A percentile compares a stretch with the other conserved stretches of the same genome.
These are phyloP conservation scores for Nycteola revayana DNA, from an alignment of 2,888 invertebrate species.

Conservation along the genomic window DNA sequence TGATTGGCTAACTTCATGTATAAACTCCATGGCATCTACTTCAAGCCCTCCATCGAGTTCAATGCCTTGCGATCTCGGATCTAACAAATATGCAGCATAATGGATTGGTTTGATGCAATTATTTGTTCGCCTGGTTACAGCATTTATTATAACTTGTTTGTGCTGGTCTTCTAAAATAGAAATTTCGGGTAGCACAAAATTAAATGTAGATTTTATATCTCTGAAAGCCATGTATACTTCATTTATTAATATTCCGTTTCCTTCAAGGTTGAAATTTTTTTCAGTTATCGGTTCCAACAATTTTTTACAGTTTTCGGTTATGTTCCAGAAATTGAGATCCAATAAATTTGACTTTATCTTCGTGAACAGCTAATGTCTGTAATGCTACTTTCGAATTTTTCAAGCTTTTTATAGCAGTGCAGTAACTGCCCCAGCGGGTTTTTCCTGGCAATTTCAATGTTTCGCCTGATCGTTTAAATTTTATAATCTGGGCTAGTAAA, in stretches of 20 bases:
- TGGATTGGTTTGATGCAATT: constrained; percentile 1
- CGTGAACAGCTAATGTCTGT: constrained; percentile 20
- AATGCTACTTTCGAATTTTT: constrained; percentile 18
- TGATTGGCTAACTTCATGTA: constrained; percentile 13
- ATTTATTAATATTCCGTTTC: constrained; percentile 14
- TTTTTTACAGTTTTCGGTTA: constrained; percentile 13
- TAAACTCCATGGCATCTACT: constrained; percentile 20
- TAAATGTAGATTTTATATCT: constrained; percentile 18
- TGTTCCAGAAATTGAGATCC: constrained; percentile 21
- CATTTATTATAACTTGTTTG: constrained; percentile 3
- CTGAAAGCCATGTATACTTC: constrained; percentile 17
- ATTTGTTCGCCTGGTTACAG: background rate
- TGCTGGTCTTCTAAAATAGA: background rate
- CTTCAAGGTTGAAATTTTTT: constrained; percentile 18
- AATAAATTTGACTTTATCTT: constrained; percentile 19
- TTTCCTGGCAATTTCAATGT: constrained; percentile 23
- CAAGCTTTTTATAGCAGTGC: constrained; percentile 19
- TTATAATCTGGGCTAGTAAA: constrained; percentile 18
- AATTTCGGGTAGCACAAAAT: constrained; percentile 7
- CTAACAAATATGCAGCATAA: background rate
- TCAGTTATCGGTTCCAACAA: constrained; percentile 19
- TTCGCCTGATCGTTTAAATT: constrained; percentile 21
- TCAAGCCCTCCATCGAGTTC: constrained; percentile 18
- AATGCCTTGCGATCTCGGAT: constrained; percentile 10
- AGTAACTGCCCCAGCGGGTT: constrained; percentile 25